A percentile compares a stretch with the other conserved stretches of the same genome.
phyloP scores from a whole-genome alignment of 2,797 vertebrate species.

The Sparidentex hasta region DNA sequence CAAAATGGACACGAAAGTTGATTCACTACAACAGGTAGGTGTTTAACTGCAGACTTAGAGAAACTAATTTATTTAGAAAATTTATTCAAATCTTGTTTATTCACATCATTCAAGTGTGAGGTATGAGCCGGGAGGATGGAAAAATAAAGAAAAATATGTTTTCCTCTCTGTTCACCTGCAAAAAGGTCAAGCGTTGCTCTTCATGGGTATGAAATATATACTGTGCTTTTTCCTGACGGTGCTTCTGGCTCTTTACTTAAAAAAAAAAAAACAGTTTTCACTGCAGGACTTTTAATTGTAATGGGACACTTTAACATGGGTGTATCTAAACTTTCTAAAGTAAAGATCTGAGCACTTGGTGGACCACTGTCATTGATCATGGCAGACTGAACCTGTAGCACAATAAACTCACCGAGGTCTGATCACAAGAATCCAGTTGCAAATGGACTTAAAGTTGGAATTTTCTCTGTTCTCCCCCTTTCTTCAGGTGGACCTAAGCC shows the following conservation, averaged over 20 bases:
- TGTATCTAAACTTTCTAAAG: neutral
- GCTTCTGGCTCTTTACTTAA: neutral
- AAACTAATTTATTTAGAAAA: too few species aligned
- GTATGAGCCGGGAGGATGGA: too few species aligned
- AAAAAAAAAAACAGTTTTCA: neutral
- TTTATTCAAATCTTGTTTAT: too few species aligned
- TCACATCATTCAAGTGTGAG: neutral
- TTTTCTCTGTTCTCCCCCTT: neutral
- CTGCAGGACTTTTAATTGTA: neutral
- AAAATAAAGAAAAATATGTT: neutral
- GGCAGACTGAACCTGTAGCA: too few species aligned
- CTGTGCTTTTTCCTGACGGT: neutral
- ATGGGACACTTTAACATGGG: neutral
- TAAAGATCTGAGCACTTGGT: neutral
- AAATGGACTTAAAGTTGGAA: neutral
- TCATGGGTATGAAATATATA: neutral
- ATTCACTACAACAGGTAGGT: constrained; percentile 49
- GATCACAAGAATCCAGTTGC: neutral
- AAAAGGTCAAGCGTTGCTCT: neutral
- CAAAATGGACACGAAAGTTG: constrained; percentile 52
- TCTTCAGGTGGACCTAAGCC: constrained; percentile 51
- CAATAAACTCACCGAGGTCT: neutral
- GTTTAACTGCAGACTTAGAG: neutral
- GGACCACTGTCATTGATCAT: neutral
- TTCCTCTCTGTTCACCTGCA: neutral